These are phyloP conservation scores for Brachyhypopomus gauderio DNA, from an alignment of 2,113 vertebrate genomes.

Conservation along the genomic window DNA sequence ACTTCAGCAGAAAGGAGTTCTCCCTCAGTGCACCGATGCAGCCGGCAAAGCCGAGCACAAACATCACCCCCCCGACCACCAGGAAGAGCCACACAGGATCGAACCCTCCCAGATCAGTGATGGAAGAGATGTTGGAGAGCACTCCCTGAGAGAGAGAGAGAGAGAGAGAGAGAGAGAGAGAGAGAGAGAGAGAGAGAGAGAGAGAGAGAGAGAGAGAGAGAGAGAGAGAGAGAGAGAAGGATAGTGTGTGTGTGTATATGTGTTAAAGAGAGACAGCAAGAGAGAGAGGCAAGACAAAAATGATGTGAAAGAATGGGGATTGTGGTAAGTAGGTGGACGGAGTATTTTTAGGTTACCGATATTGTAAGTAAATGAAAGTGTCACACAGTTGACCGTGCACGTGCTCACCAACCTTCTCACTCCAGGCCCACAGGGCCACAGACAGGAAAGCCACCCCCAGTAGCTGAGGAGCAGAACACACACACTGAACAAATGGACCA, in stretches of 20 bases:
- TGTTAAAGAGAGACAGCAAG: not conserved
- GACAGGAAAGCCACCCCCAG: constrained; percentile 61
- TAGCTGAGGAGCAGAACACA: constrained; percentile 44
- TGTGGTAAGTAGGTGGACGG: not conserved
- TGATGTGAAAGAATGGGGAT: not conserved
- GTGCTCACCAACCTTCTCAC: constrained; percentile 55
- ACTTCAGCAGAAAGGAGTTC: constrained; percentile 96
- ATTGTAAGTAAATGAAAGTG: no score
- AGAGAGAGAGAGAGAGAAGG: not conserved
- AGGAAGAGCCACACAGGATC: constrained; percentile 98
- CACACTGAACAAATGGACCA: not conserved
- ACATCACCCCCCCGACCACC: constrained; percentile 97
- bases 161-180: not conserved
- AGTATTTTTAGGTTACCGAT: no score
- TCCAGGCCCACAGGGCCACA: constrained; percentile 63
- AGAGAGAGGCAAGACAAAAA: not conserved
- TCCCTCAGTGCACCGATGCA: constrained; percentile 96
- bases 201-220: not conserved
- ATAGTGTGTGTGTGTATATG: not conserved
- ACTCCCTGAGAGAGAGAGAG: constrained; percentile 76
- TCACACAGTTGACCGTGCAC: no score
- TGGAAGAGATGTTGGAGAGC: constrained; percentile 96
- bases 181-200: constrained; percentile 34
- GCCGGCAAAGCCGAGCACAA: constrained; percentile 95
- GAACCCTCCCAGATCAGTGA: constrained; percentile 95